Base-by-base conservation (phyloP, 2,113 vertebrate species). In the Grallaria varia region DNA sequence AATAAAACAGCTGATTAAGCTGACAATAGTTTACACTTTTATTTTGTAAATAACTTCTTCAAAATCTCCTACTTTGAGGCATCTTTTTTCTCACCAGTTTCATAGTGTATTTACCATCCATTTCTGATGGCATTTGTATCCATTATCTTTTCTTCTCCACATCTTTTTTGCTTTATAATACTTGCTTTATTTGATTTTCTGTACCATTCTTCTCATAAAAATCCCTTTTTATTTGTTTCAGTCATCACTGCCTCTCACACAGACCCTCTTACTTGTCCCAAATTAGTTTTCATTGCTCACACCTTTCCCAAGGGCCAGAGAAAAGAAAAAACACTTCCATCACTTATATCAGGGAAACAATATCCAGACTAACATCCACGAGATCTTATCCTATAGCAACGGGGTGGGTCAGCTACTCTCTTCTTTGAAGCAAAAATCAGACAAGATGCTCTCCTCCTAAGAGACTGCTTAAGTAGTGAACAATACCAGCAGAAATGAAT, bases 401-500 rank as follows among this genome's bases (percentile, higher is more conserved):
- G 55, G 0, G 0, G 31, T 33, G 31, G 45, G 39, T 63, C 2
- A 0, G 40, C 31, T 50, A 42, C 37, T 42, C 22, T 78, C 7
- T 94, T 58, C 42, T 80, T 42, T 40, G 52, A 80, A 72, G n/a
- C 22, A 8, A 52, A 69, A 68, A 60, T 40, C 67, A 62, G 37
- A 17, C 67, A 88, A 82, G 87, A 72, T 88, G 31, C 55, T 86
- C 23, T 71, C 63, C n/a, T 92, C 72, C 79, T 89, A 35, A 66
- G 50, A 66, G 63, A 33, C 55, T 68, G 58, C 37, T 93, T 88
- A 92, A 95, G 52, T 60, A 69, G 63, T 45, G 86, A 94, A 94
- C 90, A 88, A 90, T 83, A 76, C 17, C 25, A 83, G 59, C 55
- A 95, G 75, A 93, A 88, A 76, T 86, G 55, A 92, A 93, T 95